Evolutionary conservation across 2,888 invertebrate species (phyloP).

Genomic region (Drosophila prostipennis): DNA sequence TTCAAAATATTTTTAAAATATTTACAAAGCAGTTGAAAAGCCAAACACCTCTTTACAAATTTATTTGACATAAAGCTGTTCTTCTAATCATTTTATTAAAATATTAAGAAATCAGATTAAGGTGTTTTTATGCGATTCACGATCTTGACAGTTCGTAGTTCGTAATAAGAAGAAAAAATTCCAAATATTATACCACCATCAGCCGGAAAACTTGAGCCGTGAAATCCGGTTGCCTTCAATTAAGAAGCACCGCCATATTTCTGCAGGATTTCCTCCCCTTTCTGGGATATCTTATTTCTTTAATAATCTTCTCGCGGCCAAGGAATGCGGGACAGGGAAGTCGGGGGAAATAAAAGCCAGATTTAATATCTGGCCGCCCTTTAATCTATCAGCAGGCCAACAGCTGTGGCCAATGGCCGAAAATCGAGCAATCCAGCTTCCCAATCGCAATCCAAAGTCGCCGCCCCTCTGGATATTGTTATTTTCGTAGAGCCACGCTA

Average conservation of each 20-base stretch:
- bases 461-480: conserved; percentile 29
- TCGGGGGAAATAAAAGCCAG: background rate
- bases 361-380: conserved; percentile 34
- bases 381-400: conserved; percentile 40
- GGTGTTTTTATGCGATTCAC: too few relatives aligned
- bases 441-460: conserved; percentile 1
- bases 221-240: background rate
- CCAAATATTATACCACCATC: too few relatives aligned
- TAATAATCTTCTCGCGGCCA: conserved; percentile 8
- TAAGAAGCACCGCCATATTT: background rate
- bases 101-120: too few relatives aligned
- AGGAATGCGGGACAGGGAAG: background rate
- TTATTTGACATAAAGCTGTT: too few relatives aligned
- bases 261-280: background rate
- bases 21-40: too few relatives aligned
- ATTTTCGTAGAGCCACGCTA: conserved; percentile 16
- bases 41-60: too few relatives aligned
- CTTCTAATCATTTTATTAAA: too few relatives aligned
- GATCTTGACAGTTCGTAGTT: too few relatives aligned
- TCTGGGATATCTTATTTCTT: background rate
- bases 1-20: too few relatives aligned
- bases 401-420: conserved; percentile 49
- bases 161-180: too few relatives aligned
- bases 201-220: background rate
- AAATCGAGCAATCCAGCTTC: conserved; percentile 43